Percentiles rank a stretch among this genome's conserved stretches.
These are phyloP conservation scores for Rachycentron canadum DNA, from an alignment of 2,797 vertebrate genomes.

Conservation along the genomic window DNA sequence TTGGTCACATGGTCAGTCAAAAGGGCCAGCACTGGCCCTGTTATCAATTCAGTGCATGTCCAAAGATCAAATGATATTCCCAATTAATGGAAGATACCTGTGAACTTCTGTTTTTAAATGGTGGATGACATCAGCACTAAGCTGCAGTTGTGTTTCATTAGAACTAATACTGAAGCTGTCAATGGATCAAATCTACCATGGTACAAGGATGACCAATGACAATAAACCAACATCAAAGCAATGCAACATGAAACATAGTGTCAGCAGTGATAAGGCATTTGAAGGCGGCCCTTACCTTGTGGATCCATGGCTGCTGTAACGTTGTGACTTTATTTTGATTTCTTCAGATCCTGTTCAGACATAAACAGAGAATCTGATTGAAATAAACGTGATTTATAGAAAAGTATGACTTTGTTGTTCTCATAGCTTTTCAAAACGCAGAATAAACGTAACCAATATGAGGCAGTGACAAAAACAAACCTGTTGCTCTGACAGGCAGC, in stretches of 20 bases:
- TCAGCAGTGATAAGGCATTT: background rate
- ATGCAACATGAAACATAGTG: background rate
- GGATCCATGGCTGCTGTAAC: constrained; percentile 59
- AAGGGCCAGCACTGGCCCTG: background rate
- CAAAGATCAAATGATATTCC: background rate
- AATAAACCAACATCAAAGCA: background rate
- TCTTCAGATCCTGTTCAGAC: constrained; percentile 2
- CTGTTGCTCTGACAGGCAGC: background rate
- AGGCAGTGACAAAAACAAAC: background rate
- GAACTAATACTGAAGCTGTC: background rate
- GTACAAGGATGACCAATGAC: background rate
- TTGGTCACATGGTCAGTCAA: too few species aligned
- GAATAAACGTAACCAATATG: background rate
- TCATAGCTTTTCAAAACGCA: background rate
- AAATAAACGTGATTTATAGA: background rate
- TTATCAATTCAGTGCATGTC: background rate
- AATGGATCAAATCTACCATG: background rate
- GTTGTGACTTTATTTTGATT: constrained; percentile 16
- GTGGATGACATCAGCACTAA: background rate
- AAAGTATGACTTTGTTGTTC: too few species aligned
- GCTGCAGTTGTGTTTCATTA: background rate
- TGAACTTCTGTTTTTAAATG: background rate
- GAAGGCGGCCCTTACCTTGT: constrained; percentile 55
- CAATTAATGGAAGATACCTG: background rate
- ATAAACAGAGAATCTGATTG: background rate